Base-by-base conservation (phyloP, 2,888 invertebrate species). In the Caenorhabditis angaria region DNA sequence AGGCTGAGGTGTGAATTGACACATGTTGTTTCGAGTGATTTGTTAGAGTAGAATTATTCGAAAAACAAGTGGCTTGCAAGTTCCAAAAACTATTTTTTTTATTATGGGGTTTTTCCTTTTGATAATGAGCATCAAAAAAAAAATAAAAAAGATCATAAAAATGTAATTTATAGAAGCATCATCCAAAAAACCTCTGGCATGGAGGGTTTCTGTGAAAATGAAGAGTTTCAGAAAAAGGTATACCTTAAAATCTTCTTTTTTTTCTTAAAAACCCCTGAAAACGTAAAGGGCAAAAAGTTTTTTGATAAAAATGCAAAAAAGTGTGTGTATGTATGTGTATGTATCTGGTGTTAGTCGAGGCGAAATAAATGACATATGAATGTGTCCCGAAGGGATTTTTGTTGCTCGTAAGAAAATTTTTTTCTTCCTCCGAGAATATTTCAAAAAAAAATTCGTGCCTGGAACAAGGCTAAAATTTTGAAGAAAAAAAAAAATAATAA, bases 341-440 rank as follows among this genome's bases (percentile, higher is more conserved):
- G 60, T 41, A 41, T 41, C 41, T 41, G 41, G 41, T 41, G 41
- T 41, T 41, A 41, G 41, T 41, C 41, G 41, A 41, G 41, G 57
- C 41, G 56, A 60, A 54, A 67, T 67, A 67, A 71, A 71, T 71
- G 71, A 67, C 66, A 71, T 67, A 71, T 71, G 71, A 63, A 67
- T 64, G 61, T 41, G 71, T 71, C 66, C 71, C 66, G 51, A 47
- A 55, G 63, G 66, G 57, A 56, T 56, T 8, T 51, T 25, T 27
- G 54, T 18, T 27, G 25, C 27, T 54, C 54, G 18, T 14, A 14
- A 35, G 14, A 35, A 35, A 35, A 41, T 41, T 41, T 41, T 41
- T 41, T 41, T 41, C 41, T 18, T 18, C 41, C 14, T 18, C 18
- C 41, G 41, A 18, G 10, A 51, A 22, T 51, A 18, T 51, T 51